Base-by-base conservation (phyloP, 2,797 vertebrate species). In the Mus caroli region DNA sequence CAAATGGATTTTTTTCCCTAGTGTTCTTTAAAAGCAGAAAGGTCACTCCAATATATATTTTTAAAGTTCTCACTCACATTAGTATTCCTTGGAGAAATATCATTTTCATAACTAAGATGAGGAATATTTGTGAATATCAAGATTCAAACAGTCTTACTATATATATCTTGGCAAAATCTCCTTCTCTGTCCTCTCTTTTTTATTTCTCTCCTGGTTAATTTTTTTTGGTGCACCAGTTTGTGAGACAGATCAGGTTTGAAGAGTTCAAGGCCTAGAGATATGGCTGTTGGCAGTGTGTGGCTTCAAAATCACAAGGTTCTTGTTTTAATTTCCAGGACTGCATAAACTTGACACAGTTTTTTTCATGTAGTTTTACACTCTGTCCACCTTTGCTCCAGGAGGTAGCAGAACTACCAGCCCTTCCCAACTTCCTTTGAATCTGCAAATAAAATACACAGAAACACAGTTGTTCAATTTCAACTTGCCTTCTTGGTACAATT, bases 41-140 rank as follows among this genome's bases (percentile, higher is more conserved):
- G 26, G 67, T 82, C 69, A 94, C 37, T 92, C 31, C 17, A 1
- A 56, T 85, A 58, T 82, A 62, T 90, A 90, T 43, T 34, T 91
- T 90, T 78, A 26, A 86, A 43, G 90, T 92, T 31, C 37, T 91
- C 34, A 86, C n/a, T 46, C 52, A 82, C 50, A 77, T 93, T 37
- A 89, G 9, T 71, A 75, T 78, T 92, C 60, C 26, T 60, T 95
- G 54, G 14, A 79, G 79, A 94, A 95, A 87, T 60, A 20, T 22
- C 75, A 94, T 83, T 82, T 71, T 79, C 15, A 86, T 58, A 93
- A 77, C 62, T 54, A 95, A 28, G 31, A 79, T 31, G 31, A 56
- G 95, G 46, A 86, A 80, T 92, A 73, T 77, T 90, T 90, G 96
- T 58, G 91, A 93, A 88, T 94, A 83, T 26, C 77, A 88, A 67